Conservation (phyloP, 2,113 vertebrate species). For the Xiphophorus hellerii region DNA sequence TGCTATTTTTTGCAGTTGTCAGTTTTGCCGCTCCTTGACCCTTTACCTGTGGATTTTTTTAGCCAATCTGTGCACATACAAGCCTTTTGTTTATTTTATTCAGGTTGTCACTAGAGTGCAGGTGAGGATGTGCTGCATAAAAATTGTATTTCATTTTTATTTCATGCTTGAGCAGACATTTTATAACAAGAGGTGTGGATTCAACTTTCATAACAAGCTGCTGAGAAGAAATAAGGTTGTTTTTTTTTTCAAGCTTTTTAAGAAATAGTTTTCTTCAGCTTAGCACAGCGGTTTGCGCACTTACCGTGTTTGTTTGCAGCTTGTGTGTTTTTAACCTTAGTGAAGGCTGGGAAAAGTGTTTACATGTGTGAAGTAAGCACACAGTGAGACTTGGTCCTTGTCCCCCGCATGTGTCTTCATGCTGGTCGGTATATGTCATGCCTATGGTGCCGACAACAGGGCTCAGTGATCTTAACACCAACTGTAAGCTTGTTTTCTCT, state of each 20-base stretch:
- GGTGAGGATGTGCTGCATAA: conserved; percentile 8
- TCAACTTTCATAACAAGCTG: conserved; percentile 39
- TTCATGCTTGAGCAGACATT: conserved; percentile 46
- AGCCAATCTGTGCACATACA: conserved; percentile 7
- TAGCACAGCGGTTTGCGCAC: conserved; percentile 26
- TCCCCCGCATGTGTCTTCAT: conserved; percentile 42
- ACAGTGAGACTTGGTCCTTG: conserved; percentile 40
- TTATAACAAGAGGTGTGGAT: conserved; percentile 38
- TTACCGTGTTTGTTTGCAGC: conserved; percentile 34
- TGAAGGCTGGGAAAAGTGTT: conserved; percentile 49
- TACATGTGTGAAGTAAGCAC: conserved; percentile 52
- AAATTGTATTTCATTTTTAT: conserved; percentile 56
- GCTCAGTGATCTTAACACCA: conserved; percentile 68
- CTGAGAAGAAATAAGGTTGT: conserved; percentile 1
- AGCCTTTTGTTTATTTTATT: conserved; percentile 45
- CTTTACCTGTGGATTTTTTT: conserved; percentile 10
- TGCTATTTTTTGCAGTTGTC: conserved; percentile 24
- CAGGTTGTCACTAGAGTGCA: conserved; percentile 9
- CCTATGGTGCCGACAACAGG: conserved; percentile 62
- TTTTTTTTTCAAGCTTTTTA: conserved; percentile 31
- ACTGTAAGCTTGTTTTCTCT: conserved; percentile 73
- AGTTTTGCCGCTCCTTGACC: conserved; percentile 5
- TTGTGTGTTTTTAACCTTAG: conserved; percentile 39
- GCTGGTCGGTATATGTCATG: conserved; percentile 69
- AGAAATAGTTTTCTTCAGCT: conserved; percentile 26